These are phyloP conservation scores for Lota lota DNA, from an alignment of 2,113 vertebrate species.

Conservation along the genomic window DNA sequence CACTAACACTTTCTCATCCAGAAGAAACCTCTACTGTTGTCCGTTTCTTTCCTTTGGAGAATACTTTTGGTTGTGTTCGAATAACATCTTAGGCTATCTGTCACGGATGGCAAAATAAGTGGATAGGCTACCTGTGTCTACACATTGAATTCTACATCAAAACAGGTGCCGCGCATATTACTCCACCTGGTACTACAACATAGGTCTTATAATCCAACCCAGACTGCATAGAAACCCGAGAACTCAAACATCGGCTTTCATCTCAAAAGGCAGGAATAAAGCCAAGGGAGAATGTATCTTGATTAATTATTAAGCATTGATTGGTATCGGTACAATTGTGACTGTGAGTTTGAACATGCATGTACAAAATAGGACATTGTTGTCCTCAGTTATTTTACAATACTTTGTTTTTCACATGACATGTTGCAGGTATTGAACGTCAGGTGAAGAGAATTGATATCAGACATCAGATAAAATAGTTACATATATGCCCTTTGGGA, in stretches of 20 bases:
- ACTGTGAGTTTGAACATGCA: neutral
- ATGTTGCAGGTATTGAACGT: neutral
- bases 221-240: constrained; percentile 54
- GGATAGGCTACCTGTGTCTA: neutral
- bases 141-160: neutral
- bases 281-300: constrained; percentile 19
- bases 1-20: constrained; percentile 28
- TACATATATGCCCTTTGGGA: neutral
- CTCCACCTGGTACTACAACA: constrained; percentile 7
- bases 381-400: neutral
- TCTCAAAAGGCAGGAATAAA: constrained; percentile 45
- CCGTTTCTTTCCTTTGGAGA: neutral
- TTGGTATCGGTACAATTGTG: constrained; percentile 10
- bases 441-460: constrained; percentile 1
- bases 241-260: constrained; percentile 56
- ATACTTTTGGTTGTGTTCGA: neutral
- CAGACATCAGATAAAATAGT: neutral
- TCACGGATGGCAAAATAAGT: neutral
- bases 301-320: constrained; percentile 51
- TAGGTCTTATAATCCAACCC: constrained; percentile 10
- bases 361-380: neutral
- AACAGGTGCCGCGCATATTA: constrained; percentile 4
- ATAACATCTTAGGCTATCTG: neutral
- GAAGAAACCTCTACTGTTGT: constrained; percentile 6
- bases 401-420: neutral